Conservation (phyloP, 2,888 invertebrate species). For the Zele albiditarsus region DNA sequence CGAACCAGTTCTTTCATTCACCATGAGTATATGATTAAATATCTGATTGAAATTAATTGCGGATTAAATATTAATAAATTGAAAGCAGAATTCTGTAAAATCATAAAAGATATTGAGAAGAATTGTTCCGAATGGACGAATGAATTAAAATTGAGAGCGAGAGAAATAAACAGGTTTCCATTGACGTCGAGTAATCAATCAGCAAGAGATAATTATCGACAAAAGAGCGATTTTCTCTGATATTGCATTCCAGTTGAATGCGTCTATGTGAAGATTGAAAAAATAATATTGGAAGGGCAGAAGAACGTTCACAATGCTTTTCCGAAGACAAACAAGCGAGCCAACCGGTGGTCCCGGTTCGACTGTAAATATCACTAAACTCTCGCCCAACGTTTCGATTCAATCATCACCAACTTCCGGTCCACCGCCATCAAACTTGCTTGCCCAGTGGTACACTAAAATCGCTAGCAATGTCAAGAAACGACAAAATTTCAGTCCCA, state of each 20-base stretch:
- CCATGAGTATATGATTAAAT: background rate
- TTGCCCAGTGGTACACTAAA: conserved; percentile 68
- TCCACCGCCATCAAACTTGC: conserved; percentile 55
- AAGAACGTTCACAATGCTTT: conserved; percentile 57
- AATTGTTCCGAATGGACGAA: background rate
- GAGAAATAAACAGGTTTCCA: background rate
- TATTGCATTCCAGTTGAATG: background rate
- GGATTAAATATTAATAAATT: no score
- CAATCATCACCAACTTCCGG: conserved; percentile 58
- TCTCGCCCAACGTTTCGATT: conserved; percentile 53
- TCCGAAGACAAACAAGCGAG: conserved; percentile 66
- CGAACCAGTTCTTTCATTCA: background rate
- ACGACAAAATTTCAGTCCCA: conserved; percentile 64
- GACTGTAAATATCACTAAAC: conserved; percentile 54
- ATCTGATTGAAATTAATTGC: background rate
- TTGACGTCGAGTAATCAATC: background rate
- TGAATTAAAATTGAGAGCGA: background rate
- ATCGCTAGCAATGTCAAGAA: conserved; percentile 69
- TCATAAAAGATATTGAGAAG: background rate
- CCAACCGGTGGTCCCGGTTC: conserved; percentile 55
- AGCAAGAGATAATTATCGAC: background rate
- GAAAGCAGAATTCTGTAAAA: no score
- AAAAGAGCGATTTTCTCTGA: background rate
- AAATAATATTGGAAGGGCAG: no score
- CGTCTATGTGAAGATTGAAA: background rate